phyloP scores from a whole-genome alignment of 1,140 invertebrate genomes.

The Drosophila sucinea region DNA sequence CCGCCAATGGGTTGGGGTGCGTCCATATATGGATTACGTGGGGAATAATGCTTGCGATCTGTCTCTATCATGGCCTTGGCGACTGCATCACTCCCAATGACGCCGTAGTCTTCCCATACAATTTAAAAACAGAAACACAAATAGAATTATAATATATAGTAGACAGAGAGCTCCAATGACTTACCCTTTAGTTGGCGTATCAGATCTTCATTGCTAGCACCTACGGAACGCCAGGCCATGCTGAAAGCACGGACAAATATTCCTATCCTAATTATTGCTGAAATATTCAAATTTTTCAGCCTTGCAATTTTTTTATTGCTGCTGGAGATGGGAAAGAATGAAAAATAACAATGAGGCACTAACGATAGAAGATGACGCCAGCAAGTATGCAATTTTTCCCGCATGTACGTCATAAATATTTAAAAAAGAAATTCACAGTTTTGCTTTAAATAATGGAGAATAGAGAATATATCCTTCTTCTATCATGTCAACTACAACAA shows the following conservation, averaged over 20 bases:
- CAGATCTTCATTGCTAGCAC: conserved; percentile 92
- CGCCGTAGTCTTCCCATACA: conserved; percentile 88
- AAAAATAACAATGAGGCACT: not conserved
- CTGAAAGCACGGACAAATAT: conserved; percentile 55
- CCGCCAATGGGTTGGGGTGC: conserved; percentile 94
- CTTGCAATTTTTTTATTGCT: conserved; percentile 21
- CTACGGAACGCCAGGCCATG: conserved; percentile 93
- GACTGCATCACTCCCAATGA: conserved; percentile 91
- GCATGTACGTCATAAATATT: too few relatives aligned
- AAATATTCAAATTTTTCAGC: conserved; percentile 29
- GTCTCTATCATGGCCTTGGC: conserved; percentile 93
- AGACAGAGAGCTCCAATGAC: not conserved
- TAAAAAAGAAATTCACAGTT: too few relatives aligned
- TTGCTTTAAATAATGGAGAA: too few relatives aligned
- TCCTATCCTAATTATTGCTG: conserved; percentile 47
- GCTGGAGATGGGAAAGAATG: conserved; percentile 15
- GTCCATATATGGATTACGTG: conserved; percentile 91
- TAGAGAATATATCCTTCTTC: too few relatives aligned
- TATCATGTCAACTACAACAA: too few relatives aligned
- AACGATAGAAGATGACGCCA: too few relatives aligned
- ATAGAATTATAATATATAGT: not conserved
- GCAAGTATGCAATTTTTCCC: too few relatives aligned
- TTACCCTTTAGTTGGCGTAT: conserved; percentile 92
- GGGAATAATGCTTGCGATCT: conserved; percentile 90
- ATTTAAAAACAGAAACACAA: conserved; percentile 65